Evolutionary conservation across 1,140 invertebrate genomes (phyloP), one percentile per base, ranked within the genome.

Genomic region (Euwallacea similis): DNA sequence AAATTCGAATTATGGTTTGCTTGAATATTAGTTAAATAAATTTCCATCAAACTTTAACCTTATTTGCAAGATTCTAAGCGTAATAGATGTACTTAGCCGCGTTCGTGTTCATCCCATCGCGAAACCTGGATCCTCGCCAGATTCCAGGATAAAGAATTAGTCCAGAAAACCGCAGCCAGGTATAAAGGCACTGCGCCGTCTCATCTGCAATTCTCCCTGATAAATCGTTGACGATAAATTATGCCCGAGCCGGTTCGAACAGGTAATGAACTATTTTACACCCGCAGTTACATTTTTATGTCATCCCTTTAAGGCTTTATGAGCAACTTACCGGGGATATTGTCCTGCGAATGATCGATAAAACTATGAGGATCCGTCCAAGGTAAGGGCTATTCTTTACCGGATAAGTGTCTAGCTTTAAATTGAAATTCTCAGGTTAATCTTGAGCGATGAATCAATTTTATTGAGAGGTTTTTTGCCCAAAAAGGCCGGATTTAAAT

Each of bases 211-310:
- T 70, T 70, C 61, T 56, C 46, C 42, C 44, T 70, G 68, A 70
- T 70, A 70, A 70, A 70, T 70, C 13, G 68, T 11, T 50, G 11
- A 43, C 60, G 50, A 64, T 70, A 70, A 70, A 70, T 70, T 70
- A 41, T 47, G 33, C 21, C 47, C 15, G 16, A 47, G 42, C 15
- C 66, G 55, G 33, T 60, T 47, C 54, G 66, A 70, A 56, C 68
- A 64, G 68, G 60, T 70, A 70, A 70, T 63, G 68, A 70, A 70
- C 68, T 70, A 70, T 70, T 70, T 70, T 70, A 70, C 68, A 70
- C 60, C 21, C 68, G 68, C 68, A 70, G 60, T 70, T 70, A 70
- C 68, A 64, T 63, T 70, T 70, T 70, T 70, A 70, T 70, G 60
- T 47, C 68, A 42, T 53, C 59, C 60, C 21, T 67, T 67, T 46